phyloP scores from a whole-genome alignment of 2,113 vertebrate genomes.

The Glareola pratincola region DNA sequence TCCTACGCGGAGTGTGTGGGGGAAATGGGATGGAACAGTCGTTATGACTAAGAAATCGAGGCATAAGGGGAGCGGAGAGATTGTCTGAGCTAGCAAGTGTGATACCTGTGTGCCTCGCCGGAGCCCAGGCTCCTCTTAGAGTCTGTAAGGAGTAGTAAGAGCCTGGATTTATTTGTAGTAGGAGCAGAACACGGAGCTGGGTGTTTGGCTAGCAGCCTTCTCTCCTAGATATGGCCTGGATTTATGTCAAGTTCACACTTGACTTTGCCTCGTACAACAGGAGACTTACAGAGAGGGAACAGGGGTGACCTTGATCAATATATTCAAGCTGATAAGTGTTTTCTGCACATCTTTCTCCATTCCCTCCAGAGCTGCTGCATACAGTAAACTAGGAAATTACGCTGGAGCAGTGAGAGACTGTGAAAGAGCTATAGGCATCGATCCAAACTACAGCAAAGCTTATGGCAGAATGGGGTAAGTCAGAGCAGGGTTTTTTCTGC shows the following conservation, averaged over 20 bases:
- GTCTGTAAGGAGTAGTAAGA: accelerated
- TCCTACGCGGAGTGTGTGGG: neutral
- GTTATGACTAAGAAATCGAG: accelerated
- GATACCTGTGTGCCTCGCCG: accelerated
- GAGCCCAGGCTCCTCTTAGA: neutral
- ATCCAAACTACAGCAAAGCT: conserved; percentile 95
- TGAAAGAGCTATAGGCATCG: conserved; percentile 90
- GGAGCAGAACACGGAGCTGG: neutral
- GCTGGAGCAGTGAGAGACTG: conserved; percentile 92
- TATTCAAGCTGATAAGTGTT: neutral
- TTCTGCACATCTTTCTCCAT: neutral
- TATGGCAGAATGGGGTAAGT: conserved; percentile 96
- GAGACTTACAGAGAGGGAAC: neutral
- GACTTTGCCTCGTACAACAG: neutral
- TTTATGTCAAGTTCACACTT: neutral
- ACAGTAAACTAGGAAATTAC: conserved; percentile 95
- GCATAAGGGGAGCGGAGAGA: neutral
- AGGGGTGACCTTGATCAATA: neutral
- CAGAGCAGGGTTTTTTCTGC: accelerated
- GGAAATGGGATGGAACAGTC: accelerated
- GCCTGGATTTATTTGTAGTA: neutral
- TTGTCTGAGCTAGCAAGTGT: neutral
- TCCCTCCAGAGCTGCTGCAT: conserved; percentile 87
- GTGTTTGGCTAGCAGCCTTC: neutral
- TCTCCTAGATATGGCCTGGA: neutral